These are phyloP conservation scores for Cryptotis parvus DNA, from an alignment of 2,113 vertebrate species.

Conservation along the genomic window DNA sequence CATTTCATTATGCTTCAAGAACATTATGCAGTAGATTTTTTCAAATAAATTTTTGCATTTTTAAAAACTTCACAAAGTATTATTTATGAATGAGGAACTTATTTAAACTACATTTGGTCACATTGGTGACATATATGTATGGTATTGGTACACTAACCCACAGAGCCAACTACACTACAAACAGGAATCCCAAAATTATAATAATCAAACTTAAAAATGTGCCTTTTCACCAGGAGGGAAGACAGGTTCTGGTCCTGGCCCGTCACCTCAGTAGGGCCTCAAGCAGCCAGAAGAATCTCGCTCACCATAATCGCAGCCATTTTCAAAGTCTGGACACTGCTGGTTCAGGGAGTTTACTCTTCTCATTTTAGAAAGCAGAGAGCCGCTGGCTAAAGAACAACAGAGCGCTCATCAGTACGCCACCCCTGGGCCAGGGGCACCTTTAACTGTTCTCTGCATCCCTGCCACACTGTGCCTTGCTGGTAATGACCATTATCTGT, in stretches of 20 bases:
- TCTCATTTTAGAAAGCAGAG: background rate
- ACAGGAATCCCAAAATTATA: no score
- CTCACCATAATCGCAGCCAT: no score
- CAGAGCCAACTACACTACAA: no score
- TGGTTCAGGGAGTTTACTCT: background rate
- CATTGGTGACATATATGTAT: no score
- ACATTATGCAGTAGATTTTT: background rate
- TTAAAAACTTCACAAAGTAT: background rate
- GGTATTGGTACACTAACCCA: no score
- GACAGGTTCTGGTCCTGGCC: no score
- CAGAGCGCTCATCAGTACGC: background rate
- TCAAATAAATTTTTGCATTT: conserved; percentile 32
- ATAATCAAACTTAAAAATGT: no score
- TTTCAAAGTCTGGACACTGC: background rate
- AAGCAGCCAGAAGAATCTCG: no score
- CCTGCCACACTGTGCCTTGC: background rate
- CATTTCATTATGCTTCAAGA: background rate
- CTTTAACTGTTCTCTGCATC: background rate
- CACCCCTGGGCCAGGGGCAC: background rate
- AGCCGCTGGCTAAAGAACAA: background rate
- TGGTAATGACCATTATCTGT: background rate
- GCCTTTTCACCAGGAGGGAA: no score
- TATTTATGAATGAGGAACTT: background rate
- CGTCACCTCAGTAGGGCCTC: no score
- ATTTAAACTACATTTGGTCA: conserved; percentile 19